Conservation (phyloP, 2,113 vertebrate genomes). For the Ceratotherium simum region DNA sequence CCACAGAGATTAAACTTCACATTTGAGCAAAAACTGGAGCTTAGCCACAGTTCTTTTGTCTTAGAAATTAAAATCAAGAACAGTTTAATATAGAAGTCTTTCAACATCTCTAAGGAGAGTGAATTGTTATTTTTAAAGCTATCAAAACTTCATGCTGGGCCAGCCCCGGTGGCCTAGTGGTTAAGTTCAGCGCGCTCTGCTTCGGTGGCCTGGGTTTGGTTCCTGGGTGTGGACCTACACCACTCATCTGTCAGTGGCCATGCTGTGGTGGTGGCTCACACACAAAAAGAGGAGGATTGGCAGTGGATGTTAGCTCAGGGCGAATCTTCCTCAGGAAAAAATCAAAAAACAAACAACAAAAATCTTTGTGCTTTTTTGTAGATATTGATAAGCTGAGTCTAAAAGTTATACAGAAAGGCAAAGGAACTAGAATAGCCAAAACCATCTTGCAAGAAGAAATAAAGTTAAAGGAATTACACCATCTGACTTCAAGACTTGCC, state of each 20-base stretch:
- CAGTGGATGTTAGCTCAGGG: too few species aligned
- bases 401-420: neutral
- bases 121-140: neutral
- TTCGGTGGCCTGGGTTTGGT: too few species aligned
- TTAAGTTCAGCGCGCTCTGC: neutral
- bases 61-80: slow-evolving; percentile 33
- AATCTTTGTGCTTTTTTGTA: neutral
- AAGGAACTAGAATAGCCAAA: neutral
- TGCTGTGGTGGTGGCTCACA: too few species aligned
- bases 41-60: neutral
- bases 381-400: neutral
- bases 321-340: too few species aligned
- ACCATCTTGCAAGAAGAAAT: neutral
- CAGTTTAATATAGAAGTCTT: neutral
- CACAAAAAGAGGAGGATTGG: too few species aligned
- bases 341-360: too few species aligned
- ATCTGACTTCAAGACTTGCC: neutral
- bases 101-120: neutral
- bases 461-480: neutral
- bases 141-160: neutral
- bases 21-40: neutral
- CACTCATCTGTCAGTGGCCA: too few species aligned
- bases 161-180: too few species aligned
- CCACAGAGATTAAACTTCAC: neutral
- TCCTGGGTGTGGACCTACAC: too few species aligned